Evolutionary conservation across 92 coral and sea anemone genomes (phyloP), one percentile per base, ranked within the genome.

Genomic region (Siderastrea radians): DNA sequence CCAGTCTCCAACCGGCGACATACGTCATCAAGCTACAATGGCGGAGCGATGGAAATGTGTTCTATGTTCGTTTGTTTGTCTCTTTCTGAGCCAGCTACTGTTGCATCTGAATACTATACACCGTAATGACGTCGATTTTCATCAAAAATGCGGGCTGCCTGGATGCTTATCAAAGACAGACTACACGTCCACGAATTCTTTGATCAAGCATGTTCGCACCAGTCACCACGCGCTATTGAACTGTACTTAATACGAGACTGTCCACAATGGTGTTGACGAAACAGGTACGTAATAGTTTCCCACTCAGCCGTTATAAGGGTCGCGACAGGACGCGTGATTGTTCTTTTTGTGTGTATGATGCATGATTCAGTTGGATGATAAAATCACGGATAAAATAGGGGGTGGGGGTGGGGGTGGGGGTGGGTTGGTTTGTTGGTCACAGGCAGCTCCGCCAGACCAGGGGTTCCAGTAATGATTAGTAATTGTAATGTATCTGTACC

Each of bases 31-130:
- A 5, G 69, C 8, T 17, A 6, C 3, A 51, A 74, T 74, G 60
- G 78, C 78, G 9, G 61, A 17, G 12, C 78, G 14, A 1, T 69
- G 74, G 74, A 46, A 69, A 46, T 46, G 74, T 52, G 48, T 54
- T 1, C 47, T 72, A 26, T 74, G 78, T 51, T 74, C 78, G 78
- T 74, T 74, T 51, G 7, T 74, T 74, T 74, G 78, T 74, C 46
- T 74, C 61, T 74, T 74, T 51, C 48, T 74, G 78, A 74, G 61
- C 8, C 61, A 74, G 12, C 78, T 74, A n/a, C 6, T 51, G 78
- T 3, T 48, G 7, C 62, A 74, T 52, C 19, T 74, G 17, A 74
- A 74, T 52, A 74, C 61, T 74, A 47, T 52, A 15, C 78, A 74
- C 19, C 61, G 61, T 17, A 52, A 74, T 51, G 78, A 74, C 1